These are phyloP conservation scores for Tenthredo livida DNA, from an alignment of 2,888 invertebrate genomes.

Conservation along the genomic window DNA sequence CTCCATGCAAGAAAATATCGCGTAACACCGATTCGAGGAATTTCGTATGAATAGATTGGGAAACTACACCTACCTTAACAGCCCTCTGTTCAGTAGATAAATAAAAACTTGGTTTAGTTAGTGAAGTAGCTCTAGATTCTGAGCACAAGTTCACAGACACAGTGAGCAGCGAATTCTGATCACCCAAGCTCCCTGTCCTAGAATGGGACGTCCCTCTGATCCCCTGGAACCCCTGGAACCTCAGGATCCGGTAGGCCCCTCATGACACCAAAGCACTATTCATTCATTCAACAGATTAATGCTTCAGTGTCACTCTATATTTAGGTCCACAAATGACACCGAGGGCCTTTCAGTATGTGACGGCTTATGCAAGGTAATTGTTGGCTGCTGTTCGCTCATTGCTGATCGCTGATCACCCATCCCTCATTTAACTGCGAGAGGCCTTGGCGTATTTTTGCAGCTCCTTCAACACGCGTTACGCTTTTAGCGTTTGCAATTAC, in stretches of 20 bases:
- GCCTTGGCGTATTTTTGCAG: constrained; percentile 26
- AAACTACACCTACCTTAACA: constrained; percentile 27
- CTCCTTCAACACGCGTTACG: constrained; percentile 3
- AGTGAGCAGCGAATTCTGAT: constrained; percentile 66
- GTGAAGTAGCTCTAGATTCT: constrained; percentile 4
- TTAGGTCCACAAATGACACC: constrained; percentile 63
- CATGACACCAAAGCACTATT: constrained; percentile 72
- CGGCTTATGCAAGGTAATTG: constrained; percentile 17
- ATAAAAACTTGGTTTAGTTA: neutral
- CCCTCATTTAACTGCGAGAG: neutral
- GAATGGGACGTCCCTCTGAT: constrained; percentile 58
- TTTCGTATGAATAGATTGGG: neutral
- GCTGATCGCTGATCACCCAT: constrained; percentile 32
- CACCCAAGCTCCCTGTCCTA: constrained; percentile 26
- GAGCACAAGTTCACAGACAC: constrained; percentile 55
- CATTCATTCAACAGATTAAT: constrained; percentile 76
- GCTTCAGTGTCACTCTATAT: constrained; percentile 76
- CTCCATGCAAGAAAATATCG: neutral
- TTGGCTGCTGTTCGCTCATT: constrained; percentile 19
- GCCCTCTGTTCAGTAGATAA: constrained; percentile 16
- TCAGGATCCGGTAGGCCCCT: constrained; percentile 69
- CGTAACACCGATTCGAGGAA: neutral
- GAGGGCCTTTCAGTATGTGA: constrained; percentile 39
- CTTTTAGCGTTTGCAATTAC: neutral
- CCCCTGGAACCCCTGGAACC: constrained; percentile 67